Conservation (phyloP, 2,113 vertebrate genomes). For the Rhizomys pruinosus region DNA sequence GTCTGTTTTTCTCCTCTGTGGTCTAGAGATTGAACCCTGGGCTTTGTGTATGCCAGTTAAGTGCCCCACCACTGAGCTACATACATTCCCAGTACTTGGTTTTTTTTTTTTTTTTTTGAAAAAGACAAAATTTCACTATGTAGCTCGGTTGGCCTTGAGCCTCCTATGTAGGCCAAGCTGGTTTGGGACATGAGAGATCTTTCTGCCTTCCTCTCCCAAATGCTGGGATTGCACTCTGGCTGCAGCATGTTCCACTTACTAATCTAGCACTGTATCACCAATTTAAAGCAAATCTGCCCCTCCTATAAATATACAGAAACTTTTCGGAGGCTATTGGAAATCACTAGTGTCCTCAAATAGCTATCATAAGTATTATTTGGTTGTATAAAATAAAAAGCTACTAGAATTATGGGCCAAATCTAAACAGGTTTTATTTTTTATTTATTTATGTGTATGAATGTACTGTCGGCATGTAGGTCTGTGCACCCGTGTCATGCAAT, state of each 20-base stretch:
- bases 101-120: too few species aligned
- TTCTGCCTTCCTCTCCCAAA: not conserved
- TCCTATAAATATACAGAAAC: not conserved
- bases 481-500: too few species aligned
- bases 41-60: not conserved
- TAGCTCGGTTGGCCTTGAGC: not conserved
- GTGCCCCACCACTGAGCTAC: not conserved
- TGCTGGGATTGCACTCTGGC: not conserved
- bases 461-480: too few species aligned
- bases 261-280: not conserved
- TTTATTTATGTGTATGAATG: too few species aligned
- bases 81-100: not conserved
- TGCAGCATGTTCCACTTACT: not conserved
- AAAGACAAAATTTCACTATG: not conserved
- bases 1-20: not conserved
- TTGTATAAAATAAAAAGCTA: not conserved
- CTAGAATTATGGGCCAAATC: slow-evolving; percentile 54
- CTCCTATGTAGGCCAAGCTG: not conserved
- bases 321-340: not conserved
- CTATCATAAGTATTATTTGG: not conserved
- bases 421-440: slow-evolving; percentile 38
- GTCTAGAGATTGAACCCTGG: not conserved
- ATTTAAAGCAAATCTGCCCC: not conserved
- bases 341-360: not conserved
- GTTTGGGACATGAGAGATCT: not conserved